Conservation (phyloP, 2,113 vertebrate species). For the Gulo gulo region DNA sequence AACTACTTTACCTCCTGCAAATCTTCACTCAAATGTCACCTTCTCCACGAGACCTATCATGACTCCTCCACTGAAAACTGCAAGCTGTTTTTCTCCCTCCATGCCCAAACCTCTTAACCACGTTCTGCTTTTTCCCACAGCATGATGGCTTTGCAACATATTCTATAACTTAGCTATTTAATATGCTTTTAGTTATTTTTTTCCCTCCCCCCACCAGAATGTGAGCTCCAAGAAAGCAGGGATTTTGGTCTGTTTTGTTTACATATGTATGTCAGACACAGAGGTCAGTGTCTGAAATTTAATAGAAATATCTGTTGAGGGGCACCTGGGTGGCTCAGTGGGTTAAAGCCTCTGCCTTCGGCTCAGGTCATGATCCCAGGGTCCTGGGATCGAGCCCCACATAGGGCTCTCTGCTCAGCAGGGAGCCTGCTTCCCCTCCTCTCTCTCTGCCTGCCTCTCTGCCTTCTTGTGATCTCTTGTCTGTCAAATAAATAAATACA, state of each 20-base stretch:
- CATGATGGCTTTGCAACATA: not conserved
- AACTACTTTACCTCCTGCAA: not conserved
- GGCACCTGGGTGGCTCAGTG: too few species aligned
- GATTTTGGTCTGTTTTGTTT: not conserved
- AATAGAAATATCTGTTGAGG: not conserved
- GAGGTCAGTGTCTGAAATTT: not conserved
- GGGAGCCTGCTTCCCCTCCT: too few species aligned
- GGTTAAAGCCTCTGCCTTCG: too few species aligned
- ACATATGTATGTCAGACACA: not conserved
- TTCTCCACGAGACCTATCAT: not conserved
- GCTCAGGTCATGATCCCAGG: too few species aligned
- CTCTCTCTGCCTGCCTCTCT: too few species aligned
- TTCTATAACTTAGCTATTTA: not conserved
- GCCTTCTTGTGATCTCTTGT: too few species aligned
- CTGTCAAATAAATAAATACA: too few species aligned
- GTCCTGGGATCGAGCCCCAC: too few species aligned
- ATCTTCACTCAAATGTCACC: not conserved
- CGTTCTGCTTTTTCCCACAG: not conserved
- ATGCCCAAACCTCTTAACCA: not conserved
- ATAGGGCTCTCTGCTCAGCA: too few species aligned
- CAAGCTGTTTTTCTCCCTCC: not conserved
- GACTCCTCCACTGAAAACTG: not conserved
- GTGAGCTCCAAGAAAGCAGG: not conserved
- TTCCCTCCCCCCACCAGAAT: not conserved
- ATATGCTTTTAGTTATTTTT: not conserved